Evolutionary conservation across 2,888 invertebrate genomes (phyloP), one percentile per base, ranked within the genome.

Genomic region (Hipparchia semele): DNA sequence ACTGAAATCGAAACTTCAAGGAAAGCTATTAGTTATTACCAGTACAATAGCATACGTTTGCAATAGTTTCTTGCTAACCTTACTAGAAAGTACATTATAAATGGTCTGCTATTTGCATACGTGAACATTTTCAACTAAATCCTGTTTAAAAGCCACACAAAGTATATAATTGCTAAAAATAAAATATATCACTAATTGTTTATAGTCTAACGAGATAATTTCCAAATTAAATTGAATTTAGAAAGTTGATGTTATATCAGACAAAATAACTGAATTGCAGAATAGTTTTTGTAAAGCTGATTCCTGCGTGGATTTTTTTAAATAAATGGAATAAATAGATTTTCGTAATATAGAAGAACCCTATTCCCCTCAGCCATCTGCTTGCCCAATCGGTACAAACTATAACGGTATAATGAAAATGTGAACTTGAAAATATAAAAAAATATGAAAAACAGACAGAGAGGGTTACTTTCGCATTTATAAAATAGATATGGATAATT

Each of bases 91-190:
- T 39, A 39, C 53, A 39, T 58, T 53, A 68, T 69, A 61, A 69
- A 69, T 53, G 61, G 13, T 61, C 59, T 56, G 61, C 45, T 13
- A 74, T 76, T 76, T 74, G 72, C 74, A 74, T 72, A 72, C 61
- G 68, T 69, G 54, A 61, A 65, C 68, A 72, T 12, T 61, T 23
- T 46, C 53, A 60, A 69, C 58, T 33, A 60, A 71, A 73, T 70
- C 60, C 54, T 70, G 70, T 74, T 76, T 9, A 74, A 76, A 76
- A 76, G 66, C 51, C 65, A 72, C 54, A 33, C 65, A 65, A 56
- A 71, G 66, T 73, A 66, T 73, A 66, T 71, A 58, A 62, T 70
- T 72, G 70, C 61, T 46, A 46, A 39, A 70, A 13, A 66, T 65
- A 9, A 13, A n/a, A 2, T 54, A 45, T 54, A 45, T 69, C 39